These are phyloP conservation scores for Amphilophus citrinellus DNA, from an alignment of 2,113 vertebrate species.

Conservation along the genomic window DNA sequence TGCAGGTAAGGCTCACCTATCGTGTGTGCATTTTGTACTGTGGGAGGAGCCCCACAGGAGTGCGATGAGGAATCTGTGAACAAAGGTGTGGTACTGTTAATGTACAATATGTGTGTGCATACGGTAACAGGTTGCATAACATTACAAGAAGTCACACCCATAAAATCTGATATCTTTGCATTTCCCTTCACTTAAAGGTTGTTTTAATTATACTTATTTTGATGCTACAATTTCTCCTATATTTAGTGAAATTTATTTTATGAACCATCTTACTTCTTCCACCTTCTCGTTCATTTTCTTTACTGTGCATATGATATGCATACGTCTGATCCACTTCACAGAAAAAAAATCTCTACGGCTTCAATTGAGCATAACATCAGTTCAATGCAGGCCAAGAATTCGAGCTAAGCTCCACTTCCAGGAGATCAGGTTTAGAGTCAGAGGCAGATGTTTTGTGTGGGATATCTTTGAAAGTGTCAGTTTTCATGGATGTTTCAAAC, in stretches of 20 bases:
- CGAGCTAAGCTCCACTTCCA: no score
- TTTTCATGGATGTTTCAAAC: not conserved
- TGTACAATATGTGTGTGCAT: not conserved
- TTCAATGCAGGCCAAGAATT: no score
- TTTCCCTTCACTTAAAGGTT: not conserved
- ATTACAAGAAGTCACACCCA: not conserved
- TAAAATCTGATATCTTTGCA: not conserved
- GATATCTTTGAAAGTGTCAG: not conserved
- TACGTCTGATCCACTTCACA: no score
- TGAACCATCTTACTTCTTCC: no score
- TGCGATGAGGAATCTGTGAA: conserved; percentile 62
- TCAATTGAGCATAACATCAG: no score
- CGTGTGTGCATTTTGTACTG: conserved; percentile 84
- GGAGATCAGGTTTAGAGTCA: no score
- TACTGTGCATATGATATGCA: not conserved
- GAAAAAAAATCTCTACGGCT: no score
- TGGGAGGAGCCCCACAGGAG: conserved; percentile 88
- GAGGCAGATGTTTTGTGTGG: not conserved
- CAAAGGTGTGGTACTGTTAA: not conserved
- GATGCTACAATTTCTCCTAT: not conserved
- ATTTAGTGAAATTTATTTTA: not conserved
- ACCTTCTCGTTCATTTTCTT: not conserved
- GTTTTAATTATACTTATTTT: not conserved
- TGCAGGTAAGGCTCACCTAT: conserved; percentile 82
- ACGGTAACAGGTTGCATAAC: not conserved